Conservation (phyloP, 1,140 invertebrate species). For the Pseudomyrmex flavicornis region DNA sequence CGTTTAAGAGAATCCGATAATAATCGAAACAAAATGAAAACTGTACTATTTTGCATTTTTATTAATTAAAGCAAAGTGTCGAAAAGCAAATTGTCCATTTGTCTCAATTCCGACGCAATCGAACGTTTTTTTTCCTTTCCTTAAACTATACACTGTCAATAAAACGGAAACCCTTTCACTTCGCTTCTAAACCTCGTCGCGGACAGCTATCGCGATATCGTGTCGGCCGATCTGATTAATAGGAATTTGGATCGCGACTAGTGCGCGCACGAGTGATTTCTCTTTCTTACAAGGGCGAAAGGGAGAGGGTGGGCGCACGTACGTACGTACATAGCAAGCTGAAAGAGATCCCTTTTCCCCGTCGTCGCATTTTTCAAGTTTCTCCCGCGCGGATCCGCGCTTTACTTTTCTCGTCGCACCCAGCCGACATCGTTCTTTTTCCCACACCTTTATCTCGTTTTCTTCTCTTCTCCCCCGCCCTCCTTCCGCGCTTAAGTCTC, state of each 20-base stretch:
- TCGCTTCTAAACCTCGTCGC: conserved; percentile 3
- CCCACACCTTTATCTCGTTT: conserved; percentile 43
- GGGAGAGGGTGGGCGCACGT: conserved; percentile 11
- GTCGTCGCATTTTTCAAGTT: conserved; percentile 69
- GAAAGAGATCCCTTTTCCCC: conserved; percentile 60
- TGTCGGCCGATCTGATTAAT: conserved; percentile 59
- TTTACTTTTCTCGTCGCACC: conserved; percentile 56
- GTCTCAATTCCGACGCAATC: conserved; percentile 4
- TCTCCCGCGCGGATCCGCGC: conserved; percentile 22
- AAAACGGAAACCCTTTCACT: conserved; percentile 24
- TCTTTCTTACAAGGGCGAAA: conserved; percentile 24
- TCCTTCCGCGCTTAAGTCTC: neutral
- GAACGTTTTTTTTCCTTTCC: neutral
- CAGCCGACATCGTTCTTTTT: conserved; percentile 18
- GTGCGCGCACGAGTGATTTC: conserved; percentile 60
- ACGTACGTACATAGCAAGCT: conserved; percentile 31
- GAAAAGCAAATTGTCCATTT: conserved; percentile 4
- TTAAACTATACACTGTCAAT: conserved; percentile 34
- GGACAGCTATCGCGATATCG: conserved; percentile 62
- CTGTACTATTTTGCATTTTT: neutral
- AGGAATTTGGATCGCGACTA: conserved; percentile 52
- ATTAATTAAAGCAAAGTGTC: neutral
- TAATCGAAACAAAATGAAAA: too few relatives aligned
- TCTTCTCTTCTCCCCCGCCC: conserved; percentile 1
- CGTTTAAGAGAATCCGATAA: too few relatives aligned